These are phyloP conservation scores for Scortum barcoo DNA, from an alignment of 2,113 vertebrate species.

Conservation along the genomic window DNA sequence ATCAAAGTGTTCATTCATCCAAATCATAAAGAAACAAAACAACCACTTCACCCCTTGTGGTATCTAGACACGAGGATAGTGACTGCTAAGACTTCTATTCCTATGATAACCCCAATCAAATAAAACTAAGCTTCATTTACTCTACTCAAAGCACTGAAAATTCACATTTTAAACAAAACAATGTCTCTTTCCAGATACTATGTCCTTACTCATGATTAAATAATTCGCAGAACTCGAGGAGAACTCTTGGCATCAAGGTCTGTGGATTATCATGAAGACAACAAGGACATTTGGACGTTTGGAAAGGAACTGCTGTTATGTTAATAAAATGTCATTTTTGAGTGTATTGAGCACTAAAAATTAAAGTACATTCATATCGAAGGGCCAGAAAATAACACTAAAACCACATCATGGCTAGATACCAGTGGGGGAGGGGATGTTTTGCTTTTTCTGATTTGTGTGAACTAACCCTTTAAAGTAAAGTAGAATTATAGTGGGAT, in stretches of 20 bases:
- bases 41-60: background rate
- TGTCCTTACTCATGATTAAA: background rate
- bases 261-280: background rate
- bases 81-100: background rate
- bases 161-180: background rate
- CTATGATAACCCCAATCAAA: background rate
- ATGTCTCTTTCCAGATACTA: background rate
- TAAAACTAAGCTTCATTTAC: background rate
- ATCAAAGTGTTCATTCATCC: slow-evolving; percentile 47
- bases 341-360: background rate
- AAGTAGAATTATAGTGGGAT: slow-evolving; percentile 13
- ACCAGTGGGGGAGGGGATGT: background rate
- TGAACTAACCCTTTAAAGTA: slow-evolving; percentile 55
- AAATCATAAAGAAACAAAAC: slow-evolving; percentile 29
- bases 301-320: background rate
- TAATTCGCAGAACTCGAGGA: background rate
- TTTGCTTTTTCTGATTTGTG: slow-evolving; percentile 6
- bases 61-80: background rate
- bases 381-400: background rate
- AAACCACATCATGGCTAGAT: background rate
- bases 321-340: background rate
- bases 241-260: background rate
- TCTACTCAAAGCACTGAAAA: slow-evolving; percentile 17
- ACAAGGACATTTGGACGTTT: background rate
- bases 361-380: background rate